Evolutionary conservation across 2,888 invertebrate species (phyloP).

Genomic region (Aproaerema taeniolella): DNA sequence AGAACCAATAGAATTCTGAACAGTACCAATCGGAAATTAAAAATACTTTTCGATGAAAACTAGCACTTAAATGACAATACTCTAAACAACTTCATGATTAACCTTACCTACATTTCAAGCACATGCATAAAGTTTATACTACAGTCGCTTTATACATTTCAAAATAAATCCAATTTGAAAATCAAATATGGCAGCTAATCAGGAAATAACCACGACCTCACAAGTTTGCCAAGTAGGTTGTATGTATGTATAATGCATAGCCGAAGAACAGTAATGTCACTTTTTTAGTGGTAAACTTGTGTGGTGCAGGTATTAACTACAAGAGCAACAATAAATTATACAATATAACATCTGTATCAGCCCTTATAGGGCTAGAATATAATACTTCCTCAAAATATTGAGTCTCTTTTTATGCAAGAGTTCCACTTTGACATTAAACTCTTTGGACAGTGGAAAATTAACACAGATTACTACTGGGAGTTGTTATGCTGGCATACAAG

Average conservation of each 20-base stretch:
- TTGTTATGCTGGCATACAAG: too few species aligned
- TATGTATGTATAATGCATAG: too few species aligned
- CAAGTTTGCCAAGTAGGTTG: too few species aligned
- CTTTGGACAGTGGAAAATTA: constrained; percentile 10
- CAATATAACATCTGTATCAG: too few species aligned
- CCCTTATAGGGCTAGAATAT: too few species aligned
- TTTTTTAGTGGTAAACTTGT: too few species aligned
- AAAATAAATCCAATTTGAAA: constrained; percentile 31
- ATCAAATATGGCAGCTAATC: constrained; percentile 60
- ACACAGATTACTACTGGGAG: neutral
- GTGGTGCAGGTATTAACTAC: too few species aligned
- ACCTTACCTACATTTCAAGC: constrained; percentile 37
- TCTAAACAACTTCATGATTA: constrained; percentile 19
- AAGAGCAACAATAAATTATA: too few species aligned
- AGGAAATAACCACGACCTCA: constrained; percentile 1
- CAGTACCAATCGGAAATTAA: constrained; percentile 16
- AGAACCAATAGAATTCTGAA: constrained; percentile 23
- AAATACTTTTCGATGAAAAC: constrained; percentile 24
- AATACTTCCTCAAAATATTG: neutral
- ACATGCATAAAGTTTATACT: constrained; percentile 33
- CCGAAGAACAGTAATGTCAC: too few species aligned
- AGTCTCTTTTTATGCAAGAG: neutral
- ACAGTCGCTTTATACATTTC: constrained; percentile 33
- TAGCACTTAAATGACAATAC: constrained; percentile 22
- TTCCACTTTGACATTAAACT: constrained; percentile 10